Evolutionary conservation across 2,113 vertebrate species (phyloP).

Genomic region (Sapayoa aenigma): DNA sequence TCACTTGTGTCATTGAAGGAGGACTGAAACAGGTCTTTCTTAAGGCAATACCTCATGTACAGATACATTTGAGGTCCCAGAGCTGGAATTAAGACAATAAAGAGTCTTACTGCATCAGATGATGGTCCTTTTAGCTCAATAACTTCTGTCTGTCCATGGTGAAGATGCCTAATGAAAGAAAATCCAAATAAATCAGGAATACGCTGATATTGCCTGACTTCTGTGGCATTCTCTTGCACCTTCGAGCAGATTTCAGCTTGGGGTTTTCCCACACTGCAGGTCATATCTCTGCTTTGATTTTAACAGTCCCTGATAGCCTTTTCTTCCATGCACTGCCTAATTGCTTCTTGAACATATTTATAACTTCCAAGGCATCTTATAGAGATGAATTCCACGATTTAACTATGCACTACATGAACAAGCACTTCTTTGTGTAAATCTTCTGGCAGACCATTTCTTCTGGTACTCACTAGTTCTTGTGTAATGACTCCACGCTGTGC

Average conservation of each 20-base stretch:
- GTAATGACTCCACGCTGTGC: neutral
- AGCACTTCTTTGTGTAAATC: conserved; percentile 15
- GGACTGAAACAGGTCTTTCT: neutral
- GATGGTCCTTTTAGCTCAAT: neutral
- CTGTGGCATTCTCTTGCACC: neutral
- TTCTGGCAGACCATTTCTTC: conserved; percentile 8
- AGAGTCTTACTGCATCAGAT: neutral
- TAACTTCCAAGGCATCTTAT: conserved; percentile 23
- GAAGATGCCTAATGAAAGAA: neutral
- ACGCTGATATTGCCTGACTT: neutral
- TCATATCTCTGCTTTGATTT: neutral
- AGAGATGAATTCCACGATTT: conserved; percentile 8
- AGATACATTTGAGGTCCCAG: neutral
- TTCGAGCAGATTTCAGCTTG: neutral
- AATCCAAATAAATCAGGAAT: neutral
- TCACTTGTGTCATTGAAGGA: neutral
- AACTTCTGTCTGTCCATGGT: neutral
- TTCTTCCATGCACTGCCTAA: neutral
- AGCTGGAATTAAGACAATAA: neutral
- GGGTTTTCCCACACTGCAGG: neutral
- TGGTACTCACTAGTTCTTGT: neutral
- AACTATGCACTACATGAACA: conserved; percentile 19
- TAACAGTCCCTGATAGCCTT: neutral
- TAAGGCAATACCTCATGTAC: neutral
- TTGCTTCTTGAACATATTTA: conserved; percentile 19